Evolutionary conservation across 1,140 invertebrate species (phyloP), one percentile per base, ranked within the genome.

Genomic region (Colletes latitarsis): DNA sequence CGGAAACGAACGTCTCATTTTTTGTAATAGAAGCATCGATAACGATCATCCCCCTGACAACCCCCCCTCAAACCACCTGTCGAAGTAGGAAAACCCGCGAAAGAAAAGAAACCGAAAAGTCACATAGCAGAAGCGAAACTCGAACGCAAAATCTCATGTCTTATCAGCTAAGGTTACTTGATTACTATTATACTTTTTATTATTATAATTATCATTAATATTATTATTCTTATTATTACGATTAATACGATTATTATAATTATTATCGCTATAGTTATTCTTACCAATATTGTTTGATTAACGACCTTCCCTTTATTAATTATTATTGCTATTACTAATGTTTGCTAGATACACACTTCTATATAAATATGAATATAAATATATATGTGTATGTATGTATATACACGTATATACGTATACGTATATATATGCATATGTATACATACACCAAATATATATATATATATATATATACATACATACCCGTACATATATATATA

Each of bases 221-320:
- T 39, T 72, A 88, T 82, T 83, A 85, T 89, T 81, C 83, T 82
- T 82, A 84, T 83, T 76, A 80, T 74, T 78, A 80, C 63, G 69
- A 80, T 67, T 83, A 77, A 77, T 74, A 77, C 55, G 76, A 77
- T 77, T 68, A 77, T 82, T 82, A 78, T 86, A 86, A 85, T 82
- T 86, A 85, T 85, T 68, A 78, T 82, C 74, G 43, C 68, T 63
- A 66, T 63, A 70, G 71, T 63, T 70, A 75, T 69, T 66, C 82
- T 81, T 73, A 88, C 78, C 78, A 85, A 86, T 89, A 92, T 93
- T 85, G 82, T 90, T 91, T 90, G 89, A 91, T 92, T 90, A 91
- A 92, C 86, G 86, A 76, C 71, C 60, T 69, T 76, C 58, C 68
- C 77, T 66, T 82, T 86, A 84, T 86, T 87, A 81, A 90, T 92